phyloP scores from a whole-genome alignment of 64 coral and sea anemone genomes.

The Hydrozoanthus tunicans region DNA sequence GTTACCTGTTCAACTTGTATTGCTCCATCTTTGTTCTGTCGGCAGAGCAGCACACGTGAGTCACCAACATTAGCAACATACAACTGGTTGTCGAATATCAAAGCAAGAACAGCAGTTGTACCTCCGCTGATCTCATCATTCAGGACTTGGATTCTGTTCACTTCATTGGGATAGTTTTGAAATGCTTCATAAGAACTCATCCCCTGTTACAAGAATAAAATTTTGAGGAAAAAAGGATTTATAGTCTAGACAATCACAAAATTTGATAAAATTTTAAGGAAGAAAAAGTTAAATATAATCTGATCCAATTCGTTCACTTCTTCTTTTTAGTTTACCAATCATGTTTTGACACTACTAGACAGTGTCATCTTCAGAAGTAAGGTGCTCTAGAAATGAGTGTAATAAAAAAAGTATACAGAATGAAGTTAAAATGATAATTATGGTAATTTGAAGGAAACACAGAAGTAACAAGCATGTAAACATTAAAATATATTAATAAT shows the following conservation, averaged over 20 bases:
- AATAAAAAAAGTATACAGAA: no score
- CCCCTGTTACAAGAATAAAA: slow-evolving; percentile 54
- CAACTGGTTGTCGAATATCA: slow-evolving; percentile 83
- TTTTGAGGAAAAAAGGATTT: not conserved
- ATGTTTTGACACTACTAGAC: no score
- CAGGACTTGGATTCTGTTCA: slow-evolving; percentile 77
- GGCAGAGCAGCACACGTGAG: slow-evolving; percentile 91
- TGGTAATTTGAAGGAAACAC: no score
- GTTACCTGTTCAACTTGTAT: slow-evolving; percentile 89
- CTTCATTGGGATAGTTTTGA: slow-evolving; percentile 84
- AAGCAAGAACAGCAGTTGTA: slow-evolving; percentile 93
- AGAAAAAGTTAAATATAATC: no score
- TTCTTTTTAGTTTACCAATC: no score
- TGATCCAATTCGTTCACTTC: no score
- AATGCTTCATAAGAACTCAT: slow-evolving; percentile 91
- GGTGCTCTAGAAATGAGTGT: no score
- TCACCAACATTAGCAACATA: slow-evolving; percentile 97
- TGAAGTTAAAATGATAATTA: no score
- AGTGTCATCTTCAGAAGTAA: no score
- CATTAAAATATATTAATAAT: no score
- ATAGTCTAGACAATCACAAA: not conserved
- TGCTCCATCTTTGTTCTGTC: slow-evolving; percentile 48
- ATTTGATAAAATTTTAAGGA: no score
- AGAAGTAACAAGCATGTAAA: no score
- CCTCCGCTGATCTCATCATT: slow-evolving; percentile 92